Evolutionary conservation across 2,797 vertebrate species (phyloP).

Genomic region (Eulemur rubriventer): DNA sequence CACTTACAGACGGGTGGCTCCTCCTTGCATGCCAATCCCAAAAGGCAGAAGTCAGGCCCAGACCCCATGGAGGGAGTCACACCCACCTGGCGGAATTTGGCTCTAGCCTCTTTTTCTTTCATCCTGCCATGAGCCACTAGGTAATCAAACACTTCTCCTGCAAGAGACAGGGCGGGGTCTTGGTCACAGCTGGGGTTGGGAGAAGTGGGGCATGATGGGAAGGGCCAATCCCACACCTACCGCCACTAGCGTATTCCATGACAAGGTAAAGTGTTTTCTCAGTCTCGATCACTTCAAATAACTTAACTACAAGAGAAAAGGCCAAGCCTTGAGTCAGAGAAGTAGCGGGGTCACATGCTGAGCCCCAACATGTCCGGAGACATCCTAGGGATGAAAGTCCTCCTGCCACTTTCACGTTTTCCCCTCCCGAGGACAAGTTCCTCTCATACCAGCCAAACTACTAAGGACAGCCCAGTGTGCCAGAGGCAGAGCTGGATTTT

Average conservation of each 20-base stretch:
- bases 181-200: not conserved
- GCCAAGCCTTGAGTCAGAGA: not conserved
- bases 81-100: conserved; percentile 95
- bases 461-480: not conserved
- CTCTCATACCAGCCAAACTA: not conserved
- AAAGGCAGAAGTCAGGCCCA: not conserved
- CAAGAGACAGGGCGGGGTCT: not conserved
- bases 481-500: not conserved
- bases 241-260: conserved; percentile 96
- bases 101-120: conserved; percentile 97
- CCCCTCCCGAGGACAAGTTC: not conserved
- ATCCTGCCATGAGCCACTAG: conserved; percentile 96
- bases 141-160: conserved; percentile 98
- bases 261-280: conserved; percentile 97
- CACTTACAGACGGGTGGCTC: not conserved
- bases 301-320: conserved; percentile 89
- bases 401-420: not conserved
- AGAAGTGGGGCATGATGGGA: fast-evolving
- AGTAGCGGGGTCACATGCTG: not conserved
- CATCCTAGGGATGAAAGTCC: not conserved
- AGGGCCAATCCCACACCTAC: conserved; percentile 71
- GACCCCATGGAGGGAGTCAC: not conserved
- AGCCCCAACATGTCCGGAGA: not conserved
- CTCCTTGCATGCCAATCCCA: not conserved
- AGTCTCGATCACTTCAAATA: conserved; percentile 97